Evolutionary conservation across 35 echinoderm and acorn worm genomes (phyloP).

Genomic region (Ophioderma brevispina): DNA sequence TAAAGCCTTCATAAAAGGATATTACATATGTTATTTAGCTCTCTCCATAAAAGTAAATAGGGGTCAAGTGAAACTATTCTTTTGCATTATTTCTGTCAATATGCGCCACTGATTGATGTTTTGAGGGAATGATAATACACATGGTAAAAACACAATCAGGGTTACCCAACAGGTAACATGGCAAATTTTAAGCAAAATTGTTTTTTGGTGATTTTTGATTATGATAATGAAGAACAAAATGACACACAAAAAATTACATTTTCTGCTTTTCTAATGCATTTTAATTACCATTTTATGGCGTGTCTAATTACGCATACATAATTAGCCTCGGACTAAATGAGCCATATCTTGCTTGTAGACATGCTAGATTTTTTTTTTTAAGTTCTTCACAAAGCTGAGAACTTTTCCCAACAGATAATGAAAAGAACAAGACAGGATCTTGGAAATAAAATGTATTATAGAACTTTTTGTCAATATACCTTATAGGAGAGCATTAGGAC

Average conservation of each 20-base stretch:
- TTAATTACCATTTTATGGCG: not conserved
- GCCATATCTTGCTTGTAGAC: not conserved
- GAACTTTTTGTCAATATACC: not conserved
- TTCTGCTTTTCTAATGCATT: not conserved
- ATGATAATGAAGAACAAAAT: not conserved
- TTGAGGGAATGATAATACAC: too few relatives aligned
- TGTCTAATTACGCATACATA: not conserved
- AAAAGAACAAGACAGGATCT: not conserved
- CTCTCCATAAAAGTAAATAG: too few relatives aligned
- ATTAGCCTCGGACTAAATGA: not conserved
- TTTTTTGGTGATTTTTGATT: not conserved
- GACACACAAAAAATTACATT: not conserved
- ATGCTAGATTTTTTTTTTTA: not conserved
- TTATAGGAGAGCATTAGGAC: not conserved
- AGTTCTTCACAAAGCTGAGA: not conserved
- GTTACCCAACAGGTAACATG: not conserved
- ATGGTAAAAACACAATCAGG: not conserved
- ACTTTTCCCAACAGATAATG: not conserved
- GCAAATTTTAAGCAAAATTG: too few relatives aligned
- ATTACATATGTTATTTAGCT: too few relatives aligned
- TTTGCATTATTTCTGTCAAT: too few relatives aligned
- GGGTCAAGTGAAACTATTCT: too few relatives aligned
- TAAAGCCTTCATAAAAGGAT: too few relatives aligned
- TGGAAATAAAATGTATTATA: not conserved
- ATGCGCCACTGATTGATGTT: too few relatives aligned